phyloP scores from a whole-genome alignment of 2,797 vertebrate species.

The Epinephelus malabaricus region DNA sequence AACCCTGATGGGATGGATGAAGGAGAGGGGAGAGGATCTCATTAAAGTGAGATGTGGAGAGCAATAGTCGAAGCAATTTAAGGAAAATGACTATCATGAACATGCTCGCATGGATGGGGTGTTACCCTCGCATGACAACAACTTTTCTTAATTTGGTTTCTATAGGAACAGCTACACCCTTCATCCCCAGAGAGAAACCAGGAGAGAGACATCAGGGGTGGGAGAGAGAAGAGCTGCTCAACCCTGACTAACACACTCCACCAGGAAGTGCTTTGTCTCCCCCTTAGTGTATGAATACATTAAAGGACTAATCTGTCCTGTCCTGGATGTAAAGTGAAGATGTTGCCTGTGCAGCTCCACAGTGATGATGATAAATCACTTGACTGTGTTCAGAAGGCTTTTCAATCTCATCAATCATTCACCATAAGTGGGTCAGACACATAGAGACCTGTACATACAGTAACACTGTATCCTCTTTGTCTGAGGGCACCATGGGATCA shows the following conservation, averaged over 20 bases:
- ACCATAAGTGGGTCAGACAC: conserved; percentile 59
- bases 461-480: conserved; percentile 4
- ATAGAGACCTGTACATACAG: conserved; percentile 24
- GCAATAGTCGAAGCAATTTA: not conserved
- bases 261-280: not conserved
- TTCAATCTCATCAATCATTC: conserved; percentile 45
- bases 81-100: not conserved
- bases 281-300: conserved; percentile 2
- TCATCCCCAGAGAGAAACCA: conserved; percentile 16
- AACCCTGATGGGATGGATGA: not conserved
- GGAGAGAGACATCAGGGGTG: conserved; percentile 13
- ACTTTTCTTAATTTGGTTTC: conserved; percentile 29
- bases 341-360: not conserved
- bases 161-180: conserved; percentile 51
- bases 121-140: conserved; percentile 5
- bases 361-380: conserved; percentile 28
- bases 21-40: not conserved
- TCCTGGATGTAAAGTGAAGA: not conserved
- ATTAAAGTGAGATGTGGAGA: not conserved
- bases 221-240: conserved; percentile 11
- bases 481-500: not conserved
- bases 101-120: not conserved
- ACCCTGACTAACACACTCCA: not conserved
- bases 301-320: not conserved
- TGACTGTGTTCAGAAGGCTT: conserved; percentile 31